These are phyloP conservation scores for Podabrus alpinus DNA, from an alignment of 2,888 invertebrate species.

Conservation along the genomic window DNA sequence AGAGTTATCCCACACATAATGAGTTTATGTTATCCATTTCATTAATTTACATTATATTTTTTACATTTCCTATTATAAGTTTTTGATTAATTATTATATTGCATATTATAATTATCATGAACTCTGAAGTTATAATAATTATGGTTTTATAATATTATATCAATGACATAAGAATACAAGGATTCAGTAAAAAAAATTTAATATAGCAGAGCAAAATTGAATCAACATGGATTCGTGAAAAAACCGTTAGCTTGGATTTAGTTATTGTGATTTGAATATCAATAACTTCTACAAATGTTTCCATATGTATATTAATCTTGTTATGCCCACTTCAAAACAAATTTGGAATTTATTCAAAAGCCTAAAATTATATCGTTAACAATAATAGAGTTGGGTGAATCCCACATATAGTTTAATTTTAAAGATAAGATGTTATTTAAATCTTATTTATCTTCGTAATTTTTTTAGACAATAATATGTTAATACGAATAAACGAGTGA, in stretches of 20 bases:
- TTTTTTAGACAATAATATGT: too few relatives aligned
- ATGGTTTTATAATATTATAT: too few relatives aligned
- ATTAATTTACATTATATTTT: too few relatives aligned
- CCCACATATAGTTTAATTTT: not conserved
- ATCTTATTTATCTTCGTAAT: not conserved
- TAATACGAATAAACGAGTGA: too few relatives aligned
- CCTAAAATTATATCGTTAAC: not conserved
- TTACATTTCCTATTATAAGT: too few relatives aligned
- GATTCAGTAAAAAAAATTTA: too few relatives aligned
- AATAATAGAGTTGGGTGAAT: not conserved
- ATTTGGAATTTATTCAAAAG: not conserved
- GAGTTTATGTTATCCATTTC: too few relatives aligned
- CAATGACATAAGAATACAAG: too few relatives aligned
- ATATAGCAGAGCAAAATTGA: not conserved
- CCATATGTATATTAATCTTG: not conserved
- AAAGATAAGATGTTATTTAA: not conserved
- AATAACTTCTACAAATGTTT: not conserved
- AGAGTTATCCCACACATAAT: too few relatives aligned
- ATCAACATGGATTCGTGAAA: not conserved
- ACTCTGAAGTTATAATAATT: too few relatives aligned
- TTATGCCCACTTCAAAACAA: not conserved
- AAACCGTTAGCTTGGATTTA: not conserved
- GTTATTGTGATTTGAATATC: not conserved
- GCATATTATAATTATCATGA: too few relatives aligned
- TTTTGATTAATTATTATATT: too few relatives aligned